Percentiles rank a stretch among this genome's conserved stretches.
These are phyloP conservation scores for Stenichneumon culpator DNA, from an alignment of 2,888 invertebrate species.

Conservation along the genomic window DNA sequence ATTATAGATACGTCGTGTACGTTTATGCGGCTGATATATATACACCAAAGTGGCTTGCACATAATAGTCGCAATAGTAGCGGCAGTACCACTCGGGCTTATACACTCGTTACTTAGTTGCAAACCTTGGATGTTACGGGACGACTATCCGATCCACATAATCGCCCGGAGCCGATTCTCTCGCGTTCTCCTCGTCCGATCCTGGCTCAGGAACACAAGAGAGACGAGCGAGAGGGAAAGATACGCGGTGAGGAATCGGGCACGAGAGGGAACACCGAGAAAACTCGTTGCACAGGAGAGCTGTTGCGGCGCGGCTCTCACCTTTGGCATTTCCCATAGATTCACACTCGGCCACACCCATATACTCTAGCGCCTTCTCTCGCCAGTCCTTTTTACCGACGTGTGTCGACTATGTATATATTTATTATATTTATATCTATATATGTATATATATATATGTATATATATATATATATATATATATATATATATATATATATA, in stretches of 20 bases:
- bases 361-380: slow-evolving; percentile 48
- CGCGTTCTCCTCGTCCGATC: slow-evolving; percentile 13
- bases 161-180: slow-evolving; percentile 55
- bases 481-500: not conserved
- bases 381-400: slow-evolving; percentile 36
- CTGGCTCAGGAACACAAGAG: slow-evolving; percentile 26
- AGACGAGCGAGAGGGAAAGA: slow-evolving; percentile 50
- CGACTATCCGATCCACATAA: slow-evolving; percentile 62
- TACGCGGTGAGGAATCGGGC: slow-evolving; percentile 19
- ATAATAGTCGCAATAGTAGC: not conserved
- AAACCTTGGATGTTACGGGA: slow-evolving; percentile 49
- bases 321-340: slow-evolving; percentile 82
- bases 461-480: not conserved
- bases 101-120: slow-evolving; percentile 53
- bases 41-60: slow-evolving; percentile 3
- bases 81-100: not conserved
- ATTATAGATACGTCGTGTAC: slow-evolving; percentile 11
- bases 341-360: slow-evolving; percentile 78
- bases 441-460: not conserved
- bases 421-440: not conserved
- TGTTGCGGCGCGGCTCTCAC: slow-evolving; percentile 65
- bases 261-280: slow-evolving; percentile 51
- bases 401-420: not conserved
- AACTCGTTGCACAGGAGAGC: slow-evolving; percentile 50
- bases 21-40: slow-evolving; percentile 1